Percentiles rank a stretch among this genome's conserved stretches.
These are phyloP conservation scores for Lates japonicus DNA, from an alignment of 2,797 vertebrate genomes.

Conservation along the genomic window DNA sequence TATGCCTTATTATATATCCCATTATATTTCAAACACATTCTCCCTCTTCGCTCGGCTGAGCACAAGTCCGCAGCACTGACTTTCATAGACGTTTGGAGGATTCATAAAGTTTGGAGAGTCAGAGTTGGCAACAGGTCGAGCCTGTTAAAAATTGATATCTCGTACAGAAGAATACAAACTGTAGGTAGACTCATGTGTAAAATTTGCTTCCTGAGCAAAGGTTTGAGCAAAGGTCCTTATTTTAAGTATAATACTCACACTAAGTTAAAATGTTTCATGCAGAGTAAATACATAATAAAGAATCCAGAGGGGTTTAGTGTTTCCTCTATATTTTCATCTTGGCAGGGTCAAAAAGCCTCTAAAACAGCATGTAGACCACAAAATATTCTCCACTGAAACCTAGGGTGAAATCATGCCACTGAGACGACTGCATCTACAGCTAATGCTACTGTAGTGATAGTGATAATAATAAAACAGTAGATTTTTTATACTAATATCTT, in stretches of 20 bases:
- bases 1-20: conserved; percentile 60
- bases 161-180: neutral
- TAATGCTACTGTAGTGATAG: neutral
- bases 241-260: neutral
- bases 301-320: conserved; percentile 30
- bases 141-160: conserved; percentile 52
- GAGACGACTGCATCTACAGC: conserved; percentile 1
- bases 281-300: conserved; percentile 28
- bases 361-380: conserved; percentile 45
- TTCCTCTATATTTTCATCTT: conserved; percentile 45
- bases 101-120: conserved; percentile 48
- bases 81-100: conserved; percentile 56
- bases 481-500: neutral
- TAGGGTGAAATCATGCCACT: neutral
- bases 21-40: conserved; percentile 66
- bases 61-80: conserved; percentile 48
- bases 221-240: neutral
- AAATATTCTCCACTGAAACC: conserved; percentile 27
- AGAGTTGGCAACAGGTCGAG: conserved; percentile 38
- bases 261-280: neutral
- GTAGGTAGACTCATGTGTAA: conserved; percentile 6
- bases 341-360: conserved; percentile 38
- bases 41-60: conserved; percentile 52
- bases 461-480: neutral
- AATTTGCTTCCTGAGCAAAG: conserved; percentile 15